Conservation (phyloP, 2,888 invertebrate species). For the Rhynchonema sp. region DNA sequence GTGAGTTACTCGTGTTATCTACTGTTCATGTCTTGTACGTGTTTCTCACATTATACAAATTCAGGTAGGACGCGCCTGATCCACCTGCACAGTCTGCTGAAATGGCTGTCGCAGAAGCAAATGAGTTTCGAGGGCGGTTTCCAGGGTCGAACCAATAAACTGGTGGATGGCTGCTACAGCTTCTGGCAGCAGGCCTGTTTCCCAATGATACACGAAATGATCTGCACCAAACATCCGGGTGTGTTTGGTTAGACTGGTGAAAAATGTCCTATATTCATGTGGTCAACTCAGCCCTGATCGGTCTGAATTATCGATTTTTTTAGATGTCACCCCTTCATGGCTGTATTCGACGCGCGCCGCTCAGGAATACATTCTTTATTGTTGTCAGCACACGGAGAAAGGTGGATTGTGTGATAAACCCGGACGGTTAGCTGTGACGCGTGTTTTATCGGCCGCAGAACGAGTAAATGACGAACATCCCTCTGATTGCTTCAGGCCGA, state of each 20-base stretch:
- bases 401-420: conserved; percentile 94
- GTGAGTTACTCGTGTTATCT: conserved; percentile 26
- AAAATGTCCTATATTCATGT: too few species aligned
- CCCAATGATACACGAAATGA: conserved; percentile 57
- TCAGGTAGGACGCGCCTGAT: conserved; percentile 8
- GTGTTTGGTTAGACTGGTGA: not conserved
- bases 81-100: conserved; percentile 10
- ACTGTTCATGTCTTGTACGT: conserved; percentile 6
- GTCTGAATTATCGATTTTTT: too few species aligned
- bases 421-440: conserved; percentile 49
- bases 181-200: conserved; percentile 95
- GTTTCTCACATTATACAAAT: too few species aligned
- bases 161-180: conserved; percentile 95
- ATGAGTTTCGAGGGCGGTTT: conserved; percentile 90
- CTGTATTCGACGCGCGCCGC: conserved; percentile 36
- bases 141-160: conserved; percentile 79
- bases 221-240: not conserved
- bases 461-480: not conserved
- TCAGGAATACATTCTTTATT: conserved; percentile 80
- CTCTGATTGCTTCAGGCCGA: conserved; percentile 43
- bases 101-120: conserved; percentile 70
- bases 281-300: too few species aligned
- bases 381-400: conserved; percentile 55
- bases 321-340: not conserved
- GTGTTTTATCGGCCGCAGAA: not conserved